A percentile compares a stretch with the other conserved stretches of the same genome.
These are phyloP conservation scores for Acropternis orthonyx DNA, from an alignment of 2,797 vertebrate species.

Conservation along the genomic window DNA sequence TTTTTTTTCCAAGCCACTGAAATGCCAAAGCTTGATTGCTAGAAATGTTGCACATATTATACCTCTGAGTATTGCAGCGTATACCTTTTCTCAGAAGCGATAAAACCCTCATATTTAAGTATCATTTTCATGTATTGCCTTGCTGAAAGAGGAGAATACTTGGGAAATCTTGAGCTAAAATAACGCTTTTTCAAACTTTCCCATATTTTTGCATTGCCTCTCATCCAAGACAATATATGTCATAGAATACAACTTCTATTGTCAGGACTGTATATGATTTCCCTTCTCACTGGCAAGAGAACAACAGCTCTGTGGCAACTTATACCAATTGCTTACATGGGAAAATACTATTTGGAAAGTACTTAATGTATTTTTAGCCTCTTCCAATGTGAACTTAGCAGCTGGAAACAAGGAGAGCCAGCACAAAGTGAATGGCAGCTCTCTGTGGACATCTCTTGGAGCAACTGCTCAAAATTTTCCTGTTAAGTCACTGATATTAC, in stretches of 20 bases:
- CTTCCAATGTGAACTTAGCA: conserved; percentile 17
- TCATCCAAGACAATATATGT: neutral
- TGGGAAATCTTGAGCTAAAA: neutral
- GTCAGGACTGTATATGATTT: neutral
- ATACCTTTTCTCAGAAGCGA: neutral
- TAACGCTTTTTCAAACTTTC: neutral
- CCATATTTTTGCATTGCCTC: neutral
- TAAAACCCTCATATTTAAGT: neutral
- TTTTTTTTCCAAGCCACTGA: neutral
- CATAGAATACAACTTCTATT: neutral
- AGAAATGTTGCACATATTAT: neutral
- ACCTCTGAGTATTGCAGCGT: neutral
- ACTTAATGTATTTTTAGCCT: conserved; percentile 36
- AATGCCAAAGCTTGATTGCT: neutral
- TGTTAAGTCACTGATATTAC: neutral
- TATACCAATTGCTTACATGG: neutral
- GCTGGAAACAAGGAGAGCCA: conserved; percentile 26
- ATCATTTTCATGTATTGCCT: neutral
- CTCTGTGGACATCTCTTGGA: conserved; percentile 1
- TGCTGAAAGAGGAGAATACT: neutral
- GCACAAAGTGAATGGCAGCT: neutral
- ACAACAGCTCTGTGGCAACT: neutral
- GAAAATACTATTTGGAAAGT: conserved; percentile 37
- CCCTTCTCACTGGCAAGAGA: neutral
- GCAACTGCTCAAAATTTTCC: neutral